Evolutionary conservation across 2,797 vertebrate genomes (phyloP).

Genomic region (Anabas testudineus): DNA sequence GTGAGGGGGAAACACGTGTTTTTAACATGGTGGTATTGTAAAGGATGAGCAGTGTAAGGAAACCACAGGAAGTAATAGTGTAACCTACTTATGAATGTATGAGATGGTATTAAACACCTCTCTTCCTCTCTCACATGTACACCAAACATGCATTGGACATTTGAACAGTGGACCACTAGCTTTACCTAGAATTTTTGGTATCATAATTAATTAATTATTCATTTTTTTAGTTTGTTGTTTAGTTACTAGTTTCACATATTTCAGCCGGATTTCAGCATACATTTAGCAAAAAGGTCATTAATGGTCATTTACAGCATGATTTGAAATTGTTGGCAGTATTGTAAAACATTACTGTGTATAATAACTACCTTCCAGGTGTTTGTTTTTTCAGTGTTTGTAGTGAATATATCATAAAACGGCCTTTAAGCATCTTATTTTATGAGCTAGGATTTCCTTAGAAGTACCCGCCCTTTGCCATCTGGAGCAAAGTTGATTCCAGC

Average conservation of each 20-base stretch:
- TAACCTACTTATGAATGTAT: not conserved
- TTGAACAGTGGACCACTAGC: too few species aligned
- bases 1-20: not conserved
- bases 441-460: constrained; percentile 35
- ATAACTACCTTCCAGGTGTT: too few species aligned
- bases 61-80: not conserved
- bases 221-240: too few species aligned
- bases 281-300: too few species aligned
- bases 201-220: too few species aligned
- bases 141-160: too few species aligned
- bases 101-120: too few species aligned
- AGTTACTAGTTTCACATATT: too few species aligned
- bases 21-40: not conserved
- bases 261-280: too few species aligned
- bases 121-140: too few species aligned
- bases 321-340: not conserved
- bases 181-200: too few species aligned
- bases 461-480: constrained; percentile 29
- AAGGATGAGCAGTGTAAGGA: constrained; percentile 1
- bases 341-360: not conserved
- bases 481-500: constrained; percentile 13
- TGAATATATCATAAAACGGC: not conserved
- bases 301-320: too few species aligned
- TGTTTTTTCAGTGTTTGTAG: not conserved
- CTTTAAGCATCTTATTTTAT: constrained; percentile 3